Evolutionary conservation across 2,888 invertebrate genomes (phyloP).

Genomic region (Hyposoter didymator): DNA sequence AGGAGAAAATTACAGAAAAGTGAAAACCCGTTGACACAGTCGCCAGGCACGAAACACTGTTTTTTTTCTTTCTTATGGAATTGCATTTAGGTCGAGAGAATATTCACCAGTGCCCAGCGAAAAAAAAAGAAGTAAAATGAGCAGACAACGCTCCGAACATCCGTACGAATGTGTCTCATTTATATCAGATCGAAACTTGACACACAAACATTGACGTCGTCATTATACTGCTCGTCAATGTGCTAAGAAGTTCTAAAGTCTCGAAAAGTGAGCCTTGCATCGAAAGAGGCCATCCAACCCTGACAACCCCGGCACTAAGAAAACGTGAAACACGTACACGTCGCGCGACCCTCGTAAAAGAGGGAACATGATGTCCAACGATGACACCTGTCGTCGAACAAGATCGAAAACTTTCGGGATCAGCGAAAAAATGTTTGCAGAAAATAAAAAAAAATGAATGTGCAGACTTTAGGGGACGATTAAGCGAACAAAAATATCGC

Average conservation of each 20-base stretch:
- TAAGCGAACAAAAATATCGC: not conserved
- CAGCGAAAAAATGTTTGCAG: constrained; percentile 49
- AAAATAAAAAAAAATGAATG: not conserved
- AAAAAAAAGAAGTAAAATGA: not conserved
- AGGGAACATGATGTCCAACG: constrained; percentile 47
- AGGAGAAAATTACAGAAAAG: not conserved
- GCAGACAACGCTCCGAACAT: not conserved
- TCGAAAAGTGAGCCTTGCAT: constrained; percentile 24
- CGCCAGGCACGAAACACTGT: not conserved
- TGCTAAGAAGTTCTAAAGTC: constrained; percentile 10
- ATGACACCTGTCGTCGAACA: constrained; percentile 67
- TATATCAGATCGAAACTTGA: constrained; percentile 3
- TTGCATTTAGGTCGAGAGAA: not conserved
- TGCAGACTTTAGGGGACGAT: not conserved
- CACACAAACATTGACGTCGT: constrained; percentile 23
- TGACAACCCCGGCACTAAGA: not conserved
- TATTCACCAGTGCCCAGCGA: not conserved
- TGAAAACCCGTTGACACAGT: not conserved
- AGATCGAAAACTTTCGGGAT: constrained; percentile 50
- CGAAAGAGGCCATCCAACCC: constrained; percentile 11
- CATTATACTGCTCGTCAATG: constrained; percentile 11
- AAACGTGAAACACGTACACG: constrained; percentile 55
- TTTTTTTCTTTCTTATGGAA: not conserved
- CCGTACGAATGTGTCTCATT: not conserved
- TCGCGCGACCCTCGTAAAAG: constrained; percentile 65